phyloP scores from a whole-genome alignment of 92 coral and sea anemone genomes.

The Parazoanthus darwini region DNA sequence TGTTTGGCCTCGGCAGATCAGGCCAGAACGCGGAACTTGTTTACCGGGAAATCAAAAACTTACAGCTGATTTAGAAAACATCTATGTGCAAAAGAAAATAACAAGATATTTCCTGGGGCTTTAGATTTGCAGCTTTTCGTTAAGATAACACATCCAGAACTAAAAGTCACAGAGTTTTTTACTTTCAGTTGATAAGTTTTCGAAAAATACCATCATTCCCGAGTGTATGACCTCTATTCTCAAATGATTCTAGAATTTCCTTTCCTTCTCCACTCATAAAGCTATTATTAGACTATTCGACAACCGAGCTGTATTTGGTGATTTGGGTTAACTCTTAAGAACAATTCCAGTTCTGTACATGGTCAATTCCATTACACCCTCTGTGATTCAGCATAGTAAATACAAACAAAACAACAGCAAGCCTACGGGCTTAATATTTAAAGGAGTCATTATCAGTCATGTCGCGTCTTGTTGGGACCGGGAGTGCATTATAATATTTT shows the following conservation, averaged over 20 bases:
- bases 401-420: too few species aligned
- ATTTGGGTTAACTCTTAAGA: too few species aligned
- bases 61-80: background rate
- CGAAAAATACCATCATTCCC: too few species aligned
- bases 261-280: too few species aligned
- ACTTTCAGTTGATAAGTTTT: background rate
- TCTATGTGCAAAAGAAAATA: too few species aligned
- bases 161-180: background rate
- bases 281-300: too few species aligned
- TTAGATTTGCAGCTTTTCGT: background rate
- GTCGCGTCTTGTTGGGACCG: background rate
- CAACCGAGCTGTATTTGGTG: too few species aligned
- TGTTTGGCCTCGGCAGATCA: conserved; percentile 6
- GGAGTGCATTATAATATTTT: background rate
- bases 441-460: background rate
- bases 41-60: background rate
- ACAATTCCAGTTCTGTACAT: too few species aligned
- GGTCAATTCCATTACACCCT: too few species aligned
- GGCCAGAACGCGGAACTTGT: conserved; percentile 24
- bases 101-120: background rate
- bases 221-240: background rate
- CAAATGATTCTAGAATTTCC: background rate
- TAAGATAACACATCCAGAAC: background rate
- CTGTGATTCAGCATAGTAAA: too few species aligned
- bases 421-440: too few species aligned